These are phyloP conservation scores for Venturia canescens DNA, from an alignment of 1,140 invertebrate species.

Conservation along the genomic window DNA sequence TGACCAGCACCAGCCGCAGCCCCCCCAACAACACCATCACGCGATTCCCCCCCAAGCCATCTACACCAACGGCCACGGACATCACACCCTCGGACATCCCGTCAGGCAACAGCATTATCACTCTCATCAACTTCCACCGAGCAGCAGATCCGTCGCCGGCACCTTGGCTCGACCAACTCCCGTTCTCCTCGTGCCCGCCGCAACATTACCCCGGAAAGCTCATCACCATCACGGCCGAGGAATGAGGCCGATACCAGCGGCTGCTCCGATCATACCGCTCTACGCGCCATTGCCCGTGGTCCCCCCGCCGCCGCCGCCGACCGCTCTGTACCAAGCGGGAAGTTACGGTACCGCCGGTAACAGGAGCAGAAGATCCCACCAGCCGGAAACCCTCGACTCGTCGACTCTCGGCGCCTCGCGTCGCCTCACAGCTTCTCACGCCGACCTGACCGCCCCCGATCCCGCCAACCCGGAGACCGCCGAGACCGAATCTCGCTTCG, in stretches of 20 bases:
- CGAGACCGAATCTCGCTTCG: constrained; percentile 87
- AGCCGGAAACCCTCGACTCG: constrained; percentile 75
- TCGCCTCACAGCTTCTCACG: constrained; percentile 70
- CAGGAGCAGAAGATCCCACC: constrained; percentile 78
- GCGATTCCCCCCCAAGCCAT: constrained; percentile 64
- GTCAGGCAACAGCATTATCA: constrained; percentile 75
- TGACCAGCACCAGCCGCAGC: constrained; percentile 60
- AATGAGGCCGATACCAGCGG: constrained; percentile 71
- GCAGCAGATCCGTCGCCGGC: constrained; percentile 75
- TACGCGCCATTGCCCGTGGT: constrained; percentile 77
- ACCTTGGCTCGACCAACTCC: constrained; percentile 76
- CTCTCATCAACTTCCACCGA: constrained; percentile 74
- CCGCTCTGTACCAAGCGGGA: constrained; percentile 77
- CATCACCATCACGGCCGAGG: constrained; percentile 73
- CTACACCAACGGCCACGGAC: constrained; percentile 70
- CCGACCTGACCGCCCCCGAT: constrained; percentile 64
- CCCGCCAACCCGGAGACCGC: constrained; percentile 72
- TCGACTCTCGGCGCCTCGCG: constrained; percentile 69
- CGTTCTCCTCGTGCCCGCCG: constrained; percentile 78
- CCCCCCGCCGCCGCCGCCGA: constrained; percentile 77
- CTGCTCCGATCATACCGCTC: constrained; percentile 72
- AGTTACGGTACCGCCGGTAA: constrained; percentile 78
- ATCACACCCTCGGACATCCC: constrained; percentile 76
- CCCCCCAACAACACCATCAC: constrained; percentile 61
- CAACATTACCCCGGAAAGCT: constrained; percentile 77